Evolutionary conservation across 2,113 vertebrate species (phyloP), one percentile per base, ranked within the genome.

Genomic region (Tragelaphus buxtoni): DNA sequence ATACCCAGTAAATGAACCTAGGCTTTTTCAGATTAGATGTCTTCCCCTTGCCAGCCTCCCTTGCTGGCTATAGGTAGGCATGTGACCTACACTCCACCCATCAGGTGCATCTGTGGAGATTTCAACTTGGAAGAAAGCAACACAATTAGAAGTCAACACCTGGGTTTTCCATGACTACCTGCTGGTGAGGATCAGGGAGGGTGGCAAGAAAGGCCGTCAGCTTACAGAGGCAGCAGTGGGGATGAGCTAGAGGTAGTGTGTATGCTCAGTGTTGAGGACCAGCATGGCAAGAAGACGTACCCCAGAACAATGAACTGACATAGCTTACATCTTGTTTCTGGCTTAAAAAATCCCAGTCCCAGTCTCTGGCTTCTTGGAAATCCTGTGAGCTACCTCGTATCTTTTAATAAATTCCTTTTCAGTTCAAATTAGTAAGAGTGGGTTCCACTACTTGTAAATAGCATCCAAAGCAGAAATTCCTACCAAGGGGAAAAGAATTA

Each of bases 321-420:
- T 30, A 56, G 45, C 10, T 45, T 13, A 2, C 16, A 8, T 87
- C 92, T 69, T 60, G 3, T 39, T 90, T n/a, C 28, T 77, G 18
- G 45, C 74, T 86, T 20, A 17, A 49, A 88, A 49, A 26, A 60
- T 35, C n/a, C 51, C 60, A 58, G 16, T 8, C 42, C 58, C 26
- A 49, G 93, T 88, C 24, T 77, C 22, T 28, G 47, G 39, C 61
- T 86, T 97, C 88, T 81, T 94, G 63, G 84, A 90, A 93, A 61
- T 91, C 45, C 72, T 92, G 49, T 85, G 42, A 65, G 42, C 72
- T 89, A 69, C 35, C 12, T 69, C 12, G 1, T 45, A n/a, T 55
- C 42, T 12, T 69, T 95, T 74, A 86, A 56, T 53, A 95, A 72
- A 76, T 87, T 86, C n/a, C 39, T 93, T 88, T 81, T 55, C 24